Base-by-base conservation (phyloP, 2,888 invertebrate genomes). In the Helicoverpa assulta region DNA sequence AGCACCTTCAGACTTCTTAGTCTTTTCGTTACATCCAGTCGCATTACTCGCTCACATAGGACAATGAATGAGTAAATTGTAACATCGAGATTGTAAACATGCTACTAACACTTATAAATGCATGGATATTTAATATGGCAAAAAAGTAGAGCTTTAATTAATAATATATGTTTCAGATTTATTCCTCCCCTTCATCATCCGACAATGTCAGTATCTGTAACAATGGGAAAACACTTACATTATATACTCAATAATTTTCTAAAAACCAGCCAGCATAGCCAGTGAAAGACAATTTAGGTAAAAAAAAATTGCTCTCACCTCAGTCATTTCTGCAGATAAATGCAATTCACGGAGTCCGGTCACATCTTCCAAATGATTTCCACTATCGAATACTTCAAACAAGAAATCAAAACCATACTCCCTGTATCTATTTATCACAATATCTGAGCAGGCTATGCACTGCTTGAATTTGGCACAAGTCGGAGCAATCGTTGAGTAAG, bases 371-470 rank as follows among this genome's bases (percentile, higher is more conserved):
- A 99, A 96, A 92, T 97, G 97, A 72, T 96, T 97, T 0, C 98
- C 97, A 79, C 97, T 97, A 86, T 98, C 97, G 85, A 98, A 98
- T 0, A 97, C 98, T 84, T 97, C 96, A 61, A 98, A 88, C 37
- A 99, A 90, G 90, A 99, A 99, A 19, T 97, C 96, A 59, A 97
- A 96, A 0, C 97, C 97, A 14, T 96, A 94, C 0, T 90, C 87
- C 63, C 83, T 89, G 68, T 95, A 96, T 57, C 89, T 87, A 14
- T 89, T 83, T 7, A 95, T 73, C 1, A 96, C 93, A 0, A 88
- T 69, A 77, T 96, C 94, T 0, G 99, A 99, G 89, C 99, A 99
- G 0, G 99, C 99, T 55, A 99, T 98, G 88, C 99, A 99, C 80
- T 98, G 98, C 65, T 97, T 96, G 95, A 99, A 99, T 84, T 98